Conservation (phyloP, 1,140 invertebrate genomes). For the Ostrea denselamellosa region DNA sequence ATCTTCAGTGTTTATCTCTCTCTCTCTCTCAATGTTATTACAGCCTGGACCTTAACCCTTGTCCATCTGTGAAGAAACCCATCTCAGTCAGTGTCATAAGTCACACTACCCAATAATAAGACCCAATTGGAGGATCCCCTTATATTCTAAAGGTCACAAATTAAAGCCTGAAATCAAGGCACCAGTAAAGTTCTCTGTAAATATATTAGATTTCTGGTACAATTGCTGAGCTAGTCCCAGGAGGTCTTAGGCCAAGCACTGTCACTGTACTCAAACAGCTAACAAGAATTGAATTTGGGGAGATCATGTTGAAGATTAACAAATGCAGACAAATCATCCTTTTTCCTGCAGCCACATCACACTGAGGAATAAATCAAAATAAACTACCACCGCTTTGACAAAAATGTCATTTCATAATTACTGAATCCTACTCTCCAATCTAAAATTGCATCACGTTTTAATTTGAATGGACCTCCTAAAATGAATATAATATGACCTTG, state of each 20-base stretch:
- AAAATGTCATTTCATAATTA: slow-evolving; percentile 22
- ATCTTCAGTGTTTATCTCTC: slow-evolving; percentile 12
- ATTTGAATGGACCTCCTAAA: slow-evolving; percentile 24
- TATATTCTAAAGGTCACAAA: slow-evolving; percentile 33
- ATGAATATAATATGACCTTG: not conserved
- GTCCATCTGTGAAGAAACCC: not conserved
- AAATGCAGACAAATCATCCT: slow-evolving; percentile 36
- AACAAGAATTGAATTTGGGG: slow-evolving; percentile 42
- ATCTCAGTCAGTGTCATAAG: not conserved
- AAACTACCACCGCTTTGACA: slow-evolving; percentile 28
- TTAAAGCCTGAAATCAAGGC: slow-evolving; percentile 27
- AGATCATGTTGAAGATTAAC: slow-evolving; percentile 39
- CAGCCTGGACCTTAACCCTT: not conserved
- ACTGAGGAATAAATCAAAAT: slow-evolving; percentile 3
- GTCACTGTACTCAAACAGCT: slow-evolving; percentile 10
- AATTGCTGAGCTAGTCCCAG: slow-evolving; percentile 25
- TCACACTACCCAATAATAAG: slow-evolving; percentile 29
- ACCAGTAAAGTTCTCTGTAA: slow-evolving; percentile 31
- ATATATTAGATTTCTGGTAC: slow-evolving; percentile 43
- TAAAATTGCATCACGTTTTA: slow-evolving; percentile 28
- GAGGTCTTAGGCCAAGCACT: slow-evolving; percentile 7
- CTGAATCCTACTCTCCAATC: slow-evolving; percentile 23
- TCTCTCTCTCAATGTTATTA: not conserved
- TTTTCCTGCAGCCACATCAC: not conserved
- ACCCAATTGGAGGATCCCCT: not conserved